A percentile compares a stretch with the other conserved stretches of the same genome.
Conservation (phyloP, 2,888 invertebrate species). For the Conus canariensis region DNA sequence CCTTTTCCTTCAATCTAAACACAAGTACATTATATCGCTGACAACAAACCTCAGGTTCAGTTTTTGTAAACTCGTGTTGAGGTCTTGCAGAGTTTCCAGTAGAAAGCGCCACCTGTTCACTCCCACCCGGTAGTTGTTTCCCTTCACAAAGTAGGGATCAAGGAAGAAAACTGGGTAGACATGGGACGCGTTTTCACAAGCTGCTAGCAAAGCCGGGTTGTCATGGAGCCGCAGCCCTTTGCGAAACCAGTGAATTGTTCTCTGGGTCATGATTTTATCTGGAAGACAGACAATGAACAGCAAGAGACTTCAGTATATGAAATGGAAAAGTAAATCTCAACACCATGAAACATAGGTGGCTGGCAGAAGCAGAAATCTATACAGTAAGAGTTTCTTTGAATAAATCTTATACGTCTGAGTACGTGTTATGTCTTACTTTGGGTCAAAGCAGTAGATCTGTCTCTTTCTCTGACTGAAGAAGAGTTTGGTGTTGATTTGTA, state of each 20-base stretch:
- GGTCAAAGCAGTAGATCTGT: too few relatives aligned
- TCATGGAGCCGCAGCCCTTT: conserved; percentile 92
- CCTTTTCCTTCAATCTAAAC: too few relatives aligned
- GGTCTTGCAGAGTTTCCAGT: conserved; percentile 89
- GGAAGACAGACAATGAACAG: not conserved
- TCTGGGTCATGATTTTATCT: conserved; percentile 35
- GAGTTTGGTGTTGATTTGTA: not conserved
- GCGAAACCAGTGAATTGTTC: conserved; percentile 90
- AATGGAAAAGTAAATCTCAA: too few relatives aligned
- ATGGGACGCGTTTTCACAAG: conserved; percentile 86
- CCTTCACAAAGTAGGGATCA: conserved; percentile 92
- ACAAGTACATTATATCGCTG: too few relatives aligned
- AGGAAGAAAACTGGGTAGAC: conserved; percentile 91
- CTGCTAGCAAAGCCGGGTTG: conserved; percentile 89
- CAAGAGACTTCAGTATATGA: not conserved
- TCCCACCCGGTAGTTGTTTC: conserved; percentile 87
- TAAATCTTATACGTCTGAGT: too few relatives aligned
- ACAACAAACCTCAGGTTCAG: conserved; percentile 85
- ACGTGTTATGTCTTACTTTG: not conserved
- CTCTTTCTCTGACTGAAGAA: too few relatives aligned
- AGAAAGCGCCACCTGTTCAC: conserved; percentile 90
- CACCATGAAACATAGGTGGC: too few relatives aligned
- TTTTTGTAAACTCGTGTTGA: conserved; percentile 87
- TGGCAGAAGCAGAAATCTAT: too few relatives aligned
- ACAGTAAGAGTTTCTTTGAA: too few relatives aligned